Evolutionary conservation across 1,140 invertebrate species (phyloP).

Genomic region (Drosophila setifemur): DNA sequence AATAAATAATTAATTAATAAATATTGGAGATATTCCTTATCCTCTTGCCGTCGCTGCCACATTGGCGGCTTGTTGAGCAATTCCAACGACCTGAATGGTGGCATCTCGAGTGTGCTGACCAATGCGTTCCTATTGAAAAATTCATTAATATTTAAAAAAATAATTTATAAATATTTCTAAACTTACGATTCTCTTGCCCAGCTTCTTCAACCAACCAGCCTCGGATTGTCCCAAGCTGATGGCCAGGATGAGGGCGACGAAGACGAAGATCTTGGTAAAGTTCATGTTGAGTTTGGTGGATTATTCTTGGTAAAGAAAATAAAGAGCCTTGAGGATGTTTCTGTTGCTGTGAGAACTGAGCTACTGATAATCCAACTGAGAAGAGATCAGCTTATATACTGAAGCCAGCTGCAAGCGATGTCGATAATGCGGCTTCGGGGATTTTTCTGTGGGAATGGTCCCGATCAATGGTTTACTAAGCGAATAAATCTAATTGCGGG

Average conservation of each 20-base stretch:
- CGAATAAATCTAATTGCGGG: too few species aligned
- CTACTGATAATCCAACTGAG: too few species aligned
- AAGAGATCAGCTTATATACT: too few species aligned
- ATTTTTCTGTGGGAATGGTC: too few species aligned
- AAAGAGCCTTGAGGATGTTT: not conserved
- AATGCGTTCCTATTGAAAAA: constrained; percentile 58
- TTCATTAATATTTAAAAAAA: not conserved
- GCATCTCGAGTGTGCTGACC: constrained; percentile 75
- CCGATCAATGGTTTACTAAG: too few species aligned
- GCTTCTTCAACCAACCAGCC: constrained; percentile 69
- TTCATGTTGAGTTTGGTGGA: constrained; percentile 52
- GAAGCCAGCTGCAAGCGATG: too few species aligned
- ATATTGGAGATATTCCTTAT: constrained; percentile 16
- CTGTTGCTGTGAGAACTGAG: not conserved
- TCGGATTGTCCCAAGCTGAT: constrained; percentile 62
- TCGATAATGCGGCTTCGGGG: too few species aligned
- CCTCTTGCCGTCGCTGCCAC: constrained; percentile 65
- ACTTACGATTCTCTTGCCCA: constrained; percentile 73
- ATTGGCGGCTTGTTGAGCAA: constrained; percentile 75
- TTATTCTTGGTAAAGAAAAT: not conserved
- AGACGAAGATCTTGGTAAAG: constrained; percentile 71
- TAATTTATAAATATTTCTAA: too few species aligned
- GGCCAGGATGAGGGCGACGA: constrained; percentile 60
- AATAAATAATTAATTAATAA: too few species aligned
- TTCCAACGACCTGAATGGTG: constrained; percentile 62